Evolutionary conservation across 2,888 invertebrate genomes (phyloP).

Genomic region (Poecilus cupreus): DNA sequence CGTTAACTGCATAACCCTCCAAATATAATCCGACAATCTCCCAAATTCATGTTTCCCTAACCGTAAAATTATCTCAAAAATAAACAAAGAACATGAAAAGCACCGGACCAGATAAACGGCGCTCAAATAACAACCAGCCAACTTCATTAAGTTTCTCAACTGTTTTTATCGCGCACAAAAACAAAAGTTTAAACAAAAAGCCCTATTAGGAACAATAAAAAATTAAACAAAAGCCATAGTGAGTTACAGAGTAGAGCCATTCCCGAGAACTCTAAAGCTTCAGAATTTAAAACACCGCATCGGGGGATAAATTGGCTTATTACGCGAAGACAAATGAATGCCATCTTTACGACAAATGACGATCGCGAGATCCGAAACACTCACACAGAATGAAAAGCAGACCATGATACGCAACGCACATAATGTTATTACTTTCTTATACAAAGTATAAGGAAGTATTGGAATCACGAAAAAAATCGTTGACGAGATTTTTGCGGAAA

Average conservation of each 20-base stretch:
- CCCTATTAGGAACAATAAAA: neutral
- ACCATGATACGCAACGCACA: no score
- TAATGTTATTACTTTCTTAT: no score
- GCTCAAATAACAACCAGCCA: neutral
- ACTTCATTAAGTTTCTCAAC: neutral
- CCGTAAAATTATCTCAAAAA: neutral
- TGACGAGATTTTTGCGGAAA: no score
- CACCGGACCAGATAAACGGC: neutral
- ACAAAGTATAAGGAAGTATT: no score
- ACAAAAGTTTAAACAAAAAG: neutral
- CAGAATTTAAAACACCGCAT: no score
- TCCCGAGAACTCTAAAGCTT: neutral
- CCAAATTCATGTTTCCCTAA: neutral
- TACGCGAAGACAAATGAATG: conserved; percentile 6
- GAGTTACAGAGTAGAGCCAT: neutral
- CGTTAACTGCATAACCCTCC: neutral
- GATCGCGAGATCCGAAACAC: neutral
- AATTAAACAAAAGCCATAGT: neutral
- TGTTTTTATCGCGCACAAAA: neutral
- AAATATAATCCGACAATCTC: neutral
- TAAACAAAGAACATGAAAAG: neutral
- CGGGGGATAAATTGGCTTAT: conserved; percentile 3
- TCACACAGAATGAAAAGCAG: neutral
- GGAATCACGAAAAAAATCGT: no score
- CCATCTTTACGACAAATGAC: neutral